Evolutionary conservation across 2,113 vertebrate genomes (phyloP), one percentile per base, ranked within the genome.

Genomic region (Nannospalax galili): DNA sequence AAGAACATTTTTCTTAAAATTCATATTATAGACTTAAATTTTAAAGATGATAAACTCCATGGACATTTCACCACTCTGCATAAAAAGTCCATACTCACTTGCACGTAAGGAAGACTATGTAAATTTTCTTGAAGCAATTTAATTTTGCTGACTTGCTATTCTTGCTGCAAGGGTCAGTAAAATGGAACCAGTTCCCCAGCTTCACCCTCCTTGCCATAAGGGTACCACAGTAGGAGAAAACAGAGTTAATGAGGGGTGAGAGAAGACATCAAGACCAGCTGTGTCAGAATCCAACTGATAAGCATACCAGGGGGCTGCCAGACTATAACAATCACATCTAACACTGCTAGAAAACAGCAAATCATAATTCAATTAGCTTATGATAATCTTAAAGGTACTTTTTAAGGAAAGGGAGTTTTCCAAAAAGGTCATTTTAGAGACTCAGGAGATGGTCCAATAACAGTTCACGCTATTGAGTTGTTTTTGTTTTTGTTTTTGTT

Each of bases 401-500:
- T 95, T 92, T 94, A 89, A 91, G 81, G 26, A 77, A 95, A 95
- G 26, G 7, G 48, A 1, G 16, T 69, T 72, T n/a, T n/a, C n/a
- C n/a, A 30, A 80, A 74, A 72, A 19, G 4, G n/a, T 92, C 52
- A 96, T 95, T 95, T 97, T 40, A 93, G 84, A 48, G 19, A 73
- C 79, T 88, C 78, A 96, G 84, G 92, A 72, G 22, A 0, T 82
- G 56, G 26, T 77, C 74, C 35, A 73, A 30, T 78, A 84, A n/a
- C 9, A 82, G 42, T 40, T n/a, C 3, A 35, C 35, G n/a, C 30
- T 58, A 35, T 26, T 81, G 80, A 93, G 42, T 95, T 92, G 74
- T 89, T 92, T 87, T 85, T 52, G 6, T 52, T 6, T 52, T 52
- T 52, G 48, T 11, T 52, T 52, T 52, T 52, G 6, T 6, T 52